phyloP scores from a whole-genome alignment of 2,888 invertebrate species.

The Bimastos eiseni region DNA sequence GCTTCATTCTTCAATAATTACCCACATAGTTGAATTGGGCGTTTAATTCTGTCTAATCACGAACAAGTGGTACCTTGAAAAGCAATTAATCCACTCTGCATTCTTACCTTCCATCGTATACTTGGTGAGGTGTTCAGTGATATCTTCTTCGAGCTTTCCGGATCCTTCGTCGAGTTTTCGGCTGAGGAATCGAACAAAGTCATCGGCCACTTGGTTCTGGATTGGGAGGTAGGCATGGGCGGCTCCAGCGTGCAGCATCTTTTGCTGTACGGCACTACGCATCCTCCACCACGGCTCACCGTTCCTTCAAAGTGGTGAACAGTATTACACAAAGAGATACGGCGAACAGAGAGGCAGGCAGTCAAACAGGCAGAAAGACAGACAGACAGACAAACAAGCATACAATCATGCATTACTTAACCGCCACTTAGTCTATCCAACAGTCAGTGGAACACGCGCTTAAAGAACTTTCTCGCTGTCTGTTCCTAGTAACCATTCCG shows the following conservation, averaged over 20 bases:
- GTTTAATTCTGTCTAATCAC: too few species aligned
- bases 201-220: slow-evolving; percentile 48
- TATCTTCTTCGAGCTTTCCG: slow-evolving; percentile 49
- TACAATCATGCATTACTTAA: too few species aligned
- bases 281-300: slow-evolving; percentile 48
- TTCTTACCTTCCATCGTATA: slow-evolving; percentile 44
- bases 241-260: slow-evolving; percentile 48
- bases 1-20: too few species aligned
- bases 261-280: slow-evolving; percentile 47
- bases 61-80: too few species aligned
- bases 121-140: slow-evolving; percentile 48
- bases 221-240: slow-evolving; percentile 47
- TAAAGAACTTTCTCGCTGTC: too few species aligned
- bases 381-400: too few species aligned
- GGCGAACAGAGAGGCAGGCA: too few species aligned
- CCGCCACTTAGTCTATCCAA: too few species aligned
- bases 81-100: not conserved
- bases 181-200: slow-evolving; percentile 46
- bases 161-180: slow-evolving; percentile 46
- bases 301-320: slow-evolving; percentile 44
- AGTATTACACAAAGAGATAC: not conserved
- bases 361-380: too few species aligned
- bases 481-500: too few species aligned
- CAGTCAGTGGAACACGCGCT: too few species aligned
- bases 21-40: too few species aligned